phyloP scores from a whole-genome alignment of 2,113 vertebrate species.

The Mesoclemmys tuberculata region DNA sequence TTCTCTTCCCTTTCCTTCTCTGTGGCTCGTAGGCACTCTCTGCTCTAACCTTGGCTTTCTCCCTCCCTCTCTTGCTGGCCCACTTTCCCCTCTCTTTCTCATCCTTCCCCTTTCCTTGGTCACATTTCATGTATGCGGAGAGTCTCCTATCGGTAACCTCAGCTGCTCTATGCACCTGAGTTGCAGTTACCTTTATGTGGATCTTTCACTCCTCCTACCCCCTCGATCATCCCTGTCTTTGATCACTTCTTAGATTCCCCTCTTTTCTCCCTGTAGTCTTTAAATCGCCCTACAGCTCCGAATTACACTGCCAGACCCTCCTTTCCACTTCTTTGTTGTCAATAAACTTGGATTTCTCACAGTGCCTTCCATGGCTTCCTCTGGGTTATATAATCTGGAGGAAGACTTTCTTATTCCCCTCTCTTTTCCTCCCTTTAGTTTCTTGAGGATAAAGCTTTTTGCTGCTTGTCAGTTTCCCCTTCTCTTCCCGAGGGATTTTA shows the following conservation, averaged over 20 bases:
- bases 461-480: conserved; percentile 12
- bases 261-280: not conserved
- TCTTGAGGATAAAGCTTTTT: not conserved
- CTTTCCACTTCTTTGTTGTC: conserved; percentile 17
- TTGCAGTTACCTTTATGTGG: not conserved
- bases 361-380: not conserved
- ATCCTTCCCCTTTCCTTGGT: not conserved
- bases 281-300: not conserved
- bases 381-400: not conserved
- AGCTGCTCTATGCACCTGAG: conserved; percentile 10
- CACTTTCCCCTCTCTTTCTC: not conserved
- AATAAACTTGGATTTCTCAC: conserved; percentile 38
- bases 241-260: not conserved
- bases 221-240: not conserved
- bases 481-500: not conserved
- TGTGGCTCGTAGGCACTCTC: not conserved
- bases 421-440: not conserved
- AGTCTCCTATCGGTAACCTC: not conserved
- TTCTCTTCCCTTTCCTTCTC: not conserved
- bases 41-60: not conserved
- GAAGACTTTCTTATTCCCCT: not conserved
- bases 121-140: not conserved
- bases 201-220: not conserved
- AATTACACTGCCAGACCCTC: not conserved
- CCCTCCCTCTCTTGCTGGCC: not conserved